Evolutionary conservation across 2,888 invertebrate species (phyloP).

Genomic region (Pristionchus exspectatus): DNA sequence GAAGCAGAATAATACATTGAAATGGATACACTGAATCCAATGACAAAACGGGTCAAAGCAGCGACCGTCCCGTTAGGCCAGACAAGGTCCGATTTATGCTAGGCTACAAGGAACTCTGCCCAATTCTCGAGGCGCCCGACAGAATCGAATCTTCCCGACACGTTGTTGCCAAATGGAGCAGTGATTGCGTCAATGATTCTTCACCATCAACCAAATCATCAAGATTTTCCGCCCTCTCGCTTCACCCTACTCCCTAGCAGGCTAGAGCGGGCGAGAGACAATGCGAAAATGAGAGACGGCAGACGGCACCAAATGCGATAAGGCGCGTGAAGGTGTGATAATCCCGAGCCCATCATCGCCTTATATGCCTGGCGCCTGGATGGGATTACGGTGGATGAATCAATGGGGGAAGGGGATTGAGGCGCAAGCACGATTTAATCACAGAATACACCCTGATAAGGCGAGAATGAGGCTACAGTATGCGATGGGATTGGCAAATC

Average conservation of each 20-base stretch:
- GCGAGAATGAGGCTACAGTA: background rate
- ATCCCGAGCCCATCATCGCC: constrained; percentile 19
- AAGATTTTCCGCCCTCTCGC: background rate
- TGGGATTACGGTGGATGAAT: constrained; percentile 41
- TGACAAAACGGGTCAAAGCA: too few relatives aligned
- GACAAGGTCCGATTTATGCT: too few relatives aligned
- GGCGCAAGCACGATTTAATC: background rate
- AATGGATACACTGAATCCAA: too few relatives aligned
- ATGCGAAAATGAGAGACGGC: background rate
- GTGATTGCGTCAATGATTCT: constrained; percentile 28
- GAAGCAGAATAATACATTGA: too few relatives aligned
- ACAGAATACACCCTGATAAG: background rate
- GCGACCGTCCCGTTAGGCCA: too few relatives aligned
- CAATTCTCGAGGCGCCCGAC: too few relatives aligned
- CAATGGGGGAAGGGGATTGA: constrained; percentile 7
- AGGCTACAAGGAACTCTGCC: background rate
- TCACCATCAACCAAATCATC: constrained; percentile 50
- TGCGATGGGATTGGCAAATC: background rate
- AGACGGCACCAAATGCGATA: constrained; percentile 10
- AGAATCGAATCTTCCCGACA: background rate
- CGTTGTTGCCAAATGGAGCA: background rate
- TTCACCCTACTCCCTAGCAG: background rate
- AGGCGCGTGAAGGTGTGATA: constrained; percentile 37
- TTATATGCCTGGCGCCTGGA: background rate
- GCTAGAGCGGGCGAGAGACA: background rate